phyloP scores from a whole-genome alignment of 2,888 invertebrate species.

The Spilosoma lubricipeda region DNA sequence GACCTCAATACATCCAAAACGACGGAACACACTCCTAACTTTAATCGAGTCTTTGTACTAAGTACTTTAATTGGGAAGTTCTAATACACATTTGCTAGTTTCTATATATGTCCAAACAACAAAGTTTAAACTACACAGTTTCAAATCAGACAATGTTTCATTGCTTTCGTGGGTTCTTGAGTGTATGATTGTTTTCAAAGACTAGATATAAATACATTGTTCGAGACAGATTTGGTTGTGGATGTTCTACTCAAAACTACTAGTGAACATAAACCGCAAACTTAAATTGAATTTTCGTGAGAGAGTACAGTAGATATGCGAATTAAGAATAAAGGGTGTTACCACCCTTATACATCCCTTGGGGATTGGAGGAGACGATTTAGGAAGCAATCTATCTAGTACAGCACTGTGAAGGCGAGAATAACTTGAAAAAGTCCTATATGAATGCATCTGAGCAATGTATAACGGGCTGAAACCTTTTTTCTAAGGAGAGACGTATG shows the following conservation, averaged over 20 bases:
- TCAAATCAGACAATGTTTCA: not conserved
- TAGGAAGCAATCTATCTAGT: too few relatives aligned
- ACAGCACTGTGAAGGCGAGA: too few relatives aligned
- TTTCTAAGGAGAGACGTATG: too few relatives aligned
- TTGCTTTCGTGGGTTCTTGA: not conserved
- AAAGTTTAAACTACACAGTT: conserved; percentile 8
- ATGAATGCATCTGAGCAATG: too few relatives aligned
- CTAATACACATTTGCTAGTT: conserved; percentile 12
- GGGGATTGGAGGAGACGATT: too few relatives aligned
- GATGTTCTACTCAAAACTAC: not conserved
- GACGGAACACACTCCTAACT: not conserved
- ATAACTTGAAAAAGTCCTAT: too few relatives aligned
- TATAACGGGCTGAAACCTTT: too few relatives aligned
- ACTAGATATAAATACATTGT: not conserved
- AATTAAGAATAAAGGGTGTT: too few relatives aligned
- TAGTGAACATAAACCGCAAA: not conserved
- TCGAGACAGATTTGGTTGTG: not conserved
- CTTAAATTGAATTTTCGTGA: not conserved
- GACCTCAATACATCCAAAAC: not conserved
- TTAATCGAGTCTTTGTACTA: conserved; percentile 11
- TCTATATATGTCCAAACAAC: conserved; percentile 15
- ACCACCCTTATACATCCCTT: too few relatives aligned
- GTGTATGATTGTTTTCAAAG: not conserved
- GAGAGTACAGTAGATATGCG: not conserved
- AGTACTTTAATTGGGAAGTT: conserved; percentile 9